These are phyloP conservation scores for Diarsia rubi DNA, from an alignment of 2,888 invertebrate species.

Conservation along the genomic window DNA sequence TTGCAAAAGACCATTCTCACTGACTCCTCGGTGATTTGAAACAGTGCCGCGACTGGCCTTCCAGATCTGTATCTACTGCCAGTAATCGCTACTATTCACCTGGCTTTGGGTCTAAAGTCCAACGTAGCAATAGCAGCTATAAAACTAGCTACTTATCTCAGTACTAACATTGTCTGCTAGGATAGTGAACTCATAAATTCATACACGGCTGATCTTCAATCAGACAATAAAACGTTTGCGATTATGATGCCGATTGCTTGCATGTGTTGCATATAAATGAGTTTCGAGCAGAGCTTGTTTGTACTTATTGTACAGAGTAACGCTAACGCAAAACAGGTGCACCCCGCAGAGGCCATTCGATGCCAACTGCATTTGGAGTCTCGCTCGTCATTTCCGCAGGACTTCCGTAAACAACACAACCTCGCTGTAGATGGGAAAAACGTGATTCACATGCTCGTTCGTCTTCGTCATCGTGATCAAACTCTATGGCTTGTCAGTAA, in stretches of 20 bases:
- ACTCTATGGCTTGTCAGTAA: slow-evolving; percentile 40
- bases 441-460: slow-evolving; percentile 52
- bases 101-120: slow-evolving; percentile 20
- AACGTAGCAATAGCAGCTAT: slow-evolving; percentile 9
- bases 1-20: slow-evolving; percentile 12
- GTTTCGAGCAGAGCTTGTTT: slow-evolving; percentile 3
- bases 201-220: slow-evolving; percentile 55
- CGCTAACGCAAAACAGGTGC: slow-evolving; percentile 54
- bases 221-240: slow-evolving; percentile 59
- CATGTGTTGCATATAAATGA: slow-evolving; percentile 59
- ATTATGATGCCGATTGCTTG: slow-evolving; percentile 53
- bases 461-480: slow-evolving; percentile 25
- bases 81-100: slow-evolving; percentile 14
- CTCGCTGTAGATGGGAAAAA: slow-evolving; percentile 63
- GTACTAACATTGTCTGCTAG: slow-evolving; percentile 40
- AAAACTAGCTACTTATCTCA: slow-evolving; percentile 29
- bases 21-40: slow-evolving; percentile 9
- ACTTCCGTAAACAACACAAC: slow-evolving; percentile 78
- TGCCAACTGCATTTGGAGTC: slow-evolving; percentile 67
- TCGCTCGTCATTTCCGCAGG: slow-evolving; percentile 69
- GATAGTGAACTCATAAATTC: slow-evolving; percentile 58
- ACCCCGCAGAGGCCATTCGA: slow-evolving; percentile 55
- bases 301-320: slow-evolving; percentile 21
- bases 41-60: background rate
- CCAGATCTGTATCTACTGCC: slow-evolving; percentile 15